A percentile compares a stretch with the other conserved stretches of the same genome.
Evolutionary conservation across 2,797 vertebrate species (phyloP).

Genomic region (Sciaenops ocellatus): DNA sequence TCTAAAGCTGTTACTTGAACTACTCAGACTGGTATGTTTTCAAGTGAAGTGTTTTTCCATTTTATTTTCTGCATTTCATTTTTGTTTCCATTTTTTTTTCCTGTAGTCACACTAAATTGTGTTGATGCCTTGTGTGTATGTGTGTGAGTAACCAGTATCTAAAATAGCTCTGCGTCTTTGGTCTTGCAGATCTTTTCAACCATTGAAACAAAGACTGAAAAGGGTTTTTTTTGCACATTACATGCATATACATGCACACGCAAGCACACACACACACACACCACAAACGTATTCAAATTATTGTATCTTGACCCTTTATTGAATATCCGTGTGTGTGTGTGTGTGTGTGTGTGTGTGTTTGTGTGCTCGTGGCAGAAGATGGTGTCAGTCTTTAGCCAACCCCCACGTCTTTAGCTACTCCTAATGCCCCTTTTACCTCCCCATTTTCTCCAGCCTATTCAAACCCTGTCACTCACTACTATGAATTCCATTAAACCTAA

Average conservation of each 20-base stretch:
- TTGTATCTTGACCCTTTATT: conserved; percentile 68
- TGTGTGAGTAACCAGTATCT: conserved; percentile 12
- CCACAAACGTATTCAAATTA: conserved; percentile 56
- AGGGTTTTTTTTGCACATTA: conserved; percentile 35
- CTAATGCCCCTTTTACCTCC: conserved; percentile 83
- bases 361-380: conserved; percentile 64
- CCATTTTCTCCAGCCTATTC: conserved; percentile 83
- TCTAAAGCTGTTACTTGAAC: conserved; percentile 14
- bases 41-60: not conserved
- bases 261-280: conserved; percentile 32
- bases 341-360: conserved; percentile 46
- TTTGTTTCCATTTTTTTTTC: not conserved
- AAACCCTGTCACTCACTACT: conserved; percentile 80
- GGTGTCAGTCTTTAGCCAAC: conserved; percentile 75
- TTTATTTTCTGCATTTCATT: not conserved
- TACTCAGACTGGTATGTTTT: not conserved
- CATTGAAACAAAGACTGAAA: conserved; percentile 65
- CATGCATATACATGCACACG: conserved; percentile 21
- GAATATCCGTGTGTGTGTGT: conserved; percentile 33
- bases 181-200: conserved; percentile 41
- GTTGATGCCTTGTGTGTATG: conserved; percentile 12
- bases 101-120: conserved; percentile 26
- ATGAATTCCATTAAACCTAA: conserved; percentile 83
- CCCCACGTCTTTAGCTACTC: conserved; percentile 74
- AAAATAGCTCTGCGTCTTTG: conserved; percentile 29